A percentile compares a stretch with the other conserved stretches of the same genome.
These are phyloP conservation scores for Gyps fulvus DNA, from an alignment of 2,113 vertebrate genomes.

Conservation along the genomic window DNA sequence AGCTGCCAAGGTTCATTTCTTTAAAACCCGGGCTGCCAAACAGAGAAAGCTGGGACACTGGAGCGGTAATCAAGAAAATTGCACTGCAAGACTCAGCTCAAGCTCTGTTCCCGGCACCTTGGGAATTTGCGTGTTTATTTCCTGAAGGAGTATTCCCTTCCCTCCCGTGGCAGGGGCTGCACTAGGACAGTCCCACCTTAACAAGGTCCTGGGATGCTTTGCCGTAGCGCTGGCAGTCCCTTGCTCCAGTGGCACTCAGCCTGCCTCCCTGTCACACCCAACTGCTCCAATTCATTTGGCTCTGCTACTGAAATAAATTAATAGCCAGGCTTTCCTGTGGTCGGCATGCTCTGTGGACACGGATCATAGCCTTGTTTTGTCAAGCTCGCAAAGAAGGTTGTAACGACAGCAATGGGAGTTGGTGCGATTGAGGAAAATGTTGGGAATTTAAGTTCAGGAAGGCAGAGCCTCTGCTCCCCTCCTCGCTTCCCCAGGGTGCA, in stretches of 20 bases:
- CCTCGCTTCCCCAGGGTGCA: not conserved
- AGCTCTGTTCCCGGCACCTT: not conserved
- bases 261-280: not conserved
- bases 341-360: not conserved
- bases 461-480: not conserved
- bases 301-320: not conserved
- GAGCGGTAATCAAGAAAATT: not conserved
- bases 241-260: not conserved
- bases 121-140: not conserved
- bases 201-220: not conserved
- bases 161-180: not conserved
- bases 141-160: not conserved
- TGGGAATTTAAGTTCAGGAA: not conserved
- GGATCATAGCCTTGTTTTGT: not conserved
- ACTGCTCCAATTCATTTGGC: not conserved
- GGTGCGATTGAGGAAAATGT: not conserved
- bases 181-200: not conserved
- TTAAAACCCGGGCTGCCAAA: not conserved
- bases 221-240: rapidly evolving
- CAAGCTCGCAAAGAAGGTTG: not conserved
- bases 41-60: not conserved
- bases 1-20: not conserved
- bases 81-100: not conserved
- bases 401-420: not conserved
- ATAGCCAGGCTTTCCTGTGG: not conserved